Conservation (phyloP, 2,113 vertebrate genomes). For the Pithys albifrons region DNA sequence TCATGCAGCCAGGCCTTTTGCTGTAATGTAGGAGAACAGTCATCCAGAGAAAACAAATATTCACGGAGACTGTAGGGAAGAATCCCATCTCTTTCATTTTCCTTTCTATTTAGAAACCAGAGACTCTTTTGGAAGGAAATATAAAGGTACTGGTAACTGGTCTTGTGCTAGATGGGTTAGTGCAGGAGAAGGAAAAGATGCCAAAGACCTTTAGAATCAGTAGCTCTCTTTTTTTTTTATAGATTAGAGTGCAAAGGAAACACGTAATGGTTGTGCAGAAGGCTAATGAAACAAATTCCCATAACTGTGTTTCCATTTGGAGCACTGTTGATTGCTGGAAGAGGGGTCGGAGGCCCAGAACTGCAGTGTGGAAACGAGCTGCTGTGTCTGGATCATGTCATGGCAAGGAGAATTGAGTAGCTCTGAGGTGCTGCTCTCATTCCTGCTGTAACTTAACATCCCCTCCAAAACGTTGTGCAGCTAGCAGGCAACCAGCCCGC, state of each 20-base stretch:
- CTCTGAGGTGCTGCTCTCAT: not conserved
- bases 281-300: conserved; percentile 2
- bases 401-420: not conserved
- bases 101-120: not conserved
- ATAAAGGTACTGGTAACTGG: not conserved
- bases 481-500: not conserved
- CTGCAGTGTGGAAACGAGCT: accelerated
- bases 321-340: not conserved
- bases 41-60: conserved; percentile 1
- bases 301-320: conserved; percentile 2
- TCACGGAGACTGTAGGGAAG: not conserved
- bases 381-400: not conserved
- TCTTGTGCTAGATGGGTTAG: not conserved
- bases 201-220: not conserved
- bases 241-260: not conserved
- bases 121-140: not conserved
- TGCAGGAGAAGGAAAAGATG: not conserved
- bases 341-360: not conserved
- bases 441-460: not conserved
- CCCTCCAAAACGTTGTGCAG: not conserved
- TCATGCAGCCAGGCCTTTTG: not conserved
- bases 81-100: conserved; percentile 4
- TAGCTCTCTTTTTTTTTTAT: not conserved
- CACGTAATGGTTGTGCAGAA: not conserved
- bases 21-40: conserved; percentile 18